phyloP scores from a whole-genome alignment of 37 sponge, comb jelly and placozoan genomes.

The Tethya wilhelma region DNA sequence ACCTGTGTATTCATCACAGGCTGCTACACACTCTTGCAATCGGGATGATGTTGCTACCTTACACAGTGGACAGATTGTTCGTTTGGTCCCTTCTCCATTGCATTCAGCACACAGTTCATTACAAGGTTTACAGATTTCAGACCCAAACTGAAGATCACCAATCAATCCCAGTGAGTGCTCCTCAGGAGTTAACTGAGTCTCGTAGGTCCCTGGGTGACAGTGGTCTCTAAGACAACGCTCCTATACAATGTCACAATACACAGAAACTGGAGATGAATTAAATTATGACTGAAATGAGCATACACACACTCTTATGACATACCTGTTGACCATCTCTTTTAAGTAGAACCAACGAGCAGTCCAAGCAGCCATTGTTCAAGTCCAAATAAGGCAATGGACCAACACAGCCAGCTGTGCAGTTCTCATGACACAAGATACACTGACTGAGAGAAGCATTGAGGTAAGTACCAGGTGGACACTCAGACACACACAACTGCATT shows the following conservation, averaged over 20 bases:
- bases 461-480: slow-evolving; percentile 57
- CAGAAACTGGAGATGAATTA: too few relatives aligned
- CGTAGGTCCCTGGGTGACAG: slow-evolving; percentile 23
- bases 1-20: slow-evolving; percentile 1
- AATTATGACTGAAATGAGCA: too few relatives aligned
- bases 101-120: slow-evolving; percentile 41
- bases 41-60: neutral
- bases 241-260: slow-evolving; percentile 18
- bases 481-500: slow-evolving; percentile 36
- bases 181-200: neutral
- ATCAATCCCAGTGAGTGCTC: neutral
- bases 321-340: slow-evolving; percentile 48
- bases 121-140: slow-evolving; percentile 47
- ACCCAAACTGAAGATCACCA: slow-evolving; percentile 7
- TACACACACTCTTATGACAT: too few relatives aligned
- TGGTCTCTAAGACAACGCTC: slow-evolving; percentile 14
- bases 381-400: slow-evolving; percentile 64
- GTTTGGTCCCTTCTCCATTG: slow-evolving; percentile 18
- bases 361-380: slow-evolving; percentile 54
- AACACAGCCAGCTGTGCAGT: slow-evolving; percentile 76
- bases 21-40: slow-evolving; percentile 8
- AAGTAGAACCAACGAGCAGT: slow-evolving; percentile 41
- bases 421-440: slow-evolving; percentile 55
- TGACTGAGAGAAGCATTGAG: neutral
- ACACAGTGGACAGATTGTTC: neutral